Percentiles rank a stretch among this genome's conserved stretches.
Evolutionary conservation across 2,113 vertebrate genomes (phyloP).

Genomic region (Stigmatopora nigra): DNA sequence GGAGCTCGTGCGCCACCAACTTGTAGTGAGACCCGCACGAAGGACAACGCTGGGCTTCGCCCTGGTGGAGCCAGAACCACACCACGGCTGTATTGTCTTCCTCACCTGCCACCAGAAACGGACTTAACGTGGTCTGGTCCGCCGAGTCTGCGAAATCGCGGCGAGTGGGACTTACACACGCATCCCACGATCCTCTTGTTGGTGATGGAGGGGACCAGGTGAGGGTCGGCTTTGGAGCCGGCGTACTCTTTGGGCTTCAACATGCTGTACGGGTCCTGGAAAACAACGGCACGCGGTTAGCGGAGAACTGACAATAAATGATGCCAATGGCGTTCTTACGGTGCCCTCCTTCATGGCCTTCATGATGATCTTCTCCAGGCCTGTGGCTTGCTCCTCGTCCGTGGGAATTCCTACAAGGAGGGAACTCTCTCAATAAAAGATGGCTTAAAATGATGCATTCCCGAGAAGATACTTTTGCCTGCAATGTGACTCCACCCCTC

Average conservation of each 20-base stretch:
- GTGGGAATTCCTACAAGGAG: conserved; percentile 1
- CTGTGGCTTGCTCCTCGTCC: conserved; percentile 6
- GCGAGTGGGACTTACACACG: conserved; percentile 70
- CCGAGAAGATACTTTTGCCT: too few species aligned
- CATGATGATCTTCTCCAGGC: conserved; percentile 13
- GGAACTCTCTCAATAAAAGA: background rate
- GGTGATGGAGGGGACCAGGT: conserved; percentile 79
- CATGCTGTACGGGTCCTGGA: conserved; percentile 79
- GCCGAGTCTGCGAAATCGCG: too few species aligned
- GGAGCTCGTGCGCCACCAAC: conserved; percentile 73
- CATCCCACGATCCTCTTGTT: conserved; percentile 85
- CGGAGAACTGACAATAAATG: too few species aligned
- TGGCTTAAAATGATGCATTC: too few species aligned
- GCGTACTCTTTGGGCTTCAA: conserved; percentile 73
- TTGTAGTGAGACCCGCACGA: conserved; percentile 82
- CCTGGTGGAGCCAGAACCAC: conserved; percentile 87
- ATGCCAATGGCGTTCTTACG: background rate
- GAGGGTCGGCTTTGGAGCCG: conserved; percentile 81
- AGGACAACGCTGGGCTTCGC: conserved; percentile 80
- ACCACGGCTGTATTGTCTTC: conserved; percentile 80
- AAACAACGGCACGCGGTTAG: background rate
- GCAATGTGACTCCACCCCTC: too few species aligned
- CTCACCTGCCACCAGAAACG: conserved; percentile 69
- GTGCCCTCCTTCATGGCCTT: conserved; percentile 4
- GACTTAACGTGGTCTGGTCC: background rate